Evolutionary conservation across 2,797 vertebrate genomes (phyloP).

Genomic region (Tokudaia muenninki): DNA sequence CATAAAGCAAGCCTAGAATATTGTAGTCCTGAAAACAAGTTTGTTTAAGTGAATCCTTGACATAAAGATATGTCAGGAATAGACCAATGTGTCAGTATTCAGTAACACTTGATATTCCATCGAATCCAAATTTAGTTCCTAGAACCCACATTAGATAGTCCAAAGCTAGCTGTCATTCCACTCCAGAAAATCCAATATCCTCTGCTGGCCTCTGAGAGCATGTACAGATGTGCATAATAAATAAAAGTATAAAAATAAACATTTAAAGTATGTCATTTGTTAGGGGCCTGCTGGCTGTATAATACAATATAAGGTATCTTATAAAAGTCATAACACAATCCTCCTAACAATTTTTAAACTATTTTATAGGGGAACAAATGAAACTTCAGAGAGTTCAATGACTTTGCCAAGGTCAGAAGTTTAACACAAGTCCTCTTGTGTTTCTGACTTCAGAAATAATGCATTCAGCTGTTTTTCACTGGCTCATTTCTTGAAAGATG

Average conservation of each 20-base stretch:
- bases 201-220: neutral
- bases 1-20: neutral
- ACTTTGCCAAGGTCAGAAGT: conserved; percentile 12
- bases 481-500: neutral
- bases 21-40: neutral
- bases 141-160: neutral
- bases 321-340: neutral
- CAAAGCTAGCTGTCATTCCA: neutral
- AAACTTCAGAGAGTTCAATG: neutral
- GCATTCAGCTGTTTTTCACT: neutral
- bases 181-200: neutral
- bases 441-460: conserved; percentile 6
- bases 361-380: neutral
- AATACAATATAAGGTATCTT: neutral
- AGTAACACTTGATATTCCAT: neutral
- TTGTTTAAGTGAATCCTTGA: neutral
- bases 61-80: neutral
- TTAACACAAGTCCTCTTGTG: neutral
- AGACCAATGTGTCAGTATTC: neutral
- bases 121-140: neutral
- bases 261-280: neutral
- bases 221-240: neutral
- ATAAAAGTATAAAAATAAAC: neutral
- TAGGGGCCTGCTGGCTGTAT: neutral
- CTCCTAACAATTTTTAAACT: neutral